These are phyloP conservation scores for Junonia oenone DNA, from an alignment of 2,888 invertebrate species.

Conservation along the genomic window DNA sequence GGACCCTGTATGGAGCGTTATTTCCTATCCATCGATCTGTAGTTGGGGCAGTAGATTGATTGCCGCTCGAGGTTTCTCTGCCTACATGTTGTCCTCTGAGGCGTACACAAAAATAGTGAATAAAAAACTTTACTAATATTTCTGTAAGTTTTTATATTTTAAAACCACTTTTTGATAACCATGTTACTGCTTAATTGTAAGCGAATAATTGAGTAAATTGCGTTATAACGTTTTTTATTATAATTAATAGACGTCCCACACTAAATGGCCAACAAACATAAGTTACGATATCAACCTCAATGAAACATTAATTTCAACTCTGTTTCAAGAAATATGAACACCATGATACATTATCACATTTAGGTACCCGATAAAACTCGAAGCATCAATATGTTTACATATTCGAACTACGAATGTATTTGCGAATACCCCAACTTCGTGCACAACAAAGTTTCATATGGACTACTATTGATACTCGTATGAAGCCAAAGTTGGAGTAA, in stretches of 20 bases:
- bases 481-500: not conserved
- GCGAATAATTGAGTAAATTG: too few relatives aligned
- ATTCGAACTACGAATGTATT: not conserved
- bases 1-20: not conserved
- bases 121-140: too few relatives aligned
- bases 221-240: too few relatives aligned
- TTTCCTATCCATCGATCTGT: conserved; percentile 53
- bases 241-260: too few relatives aligned
- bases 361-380: not conserved
- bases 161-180: not conserved
- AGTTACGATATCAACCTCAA: too few relatives aligned
- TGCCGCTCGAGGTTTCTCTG: conserved; percentile 41
- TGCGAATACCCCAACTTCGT: not conserved
- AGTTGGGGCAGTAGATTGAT: conserved; percentile 57
- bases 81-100: not conserved
- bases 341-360: not conserved
- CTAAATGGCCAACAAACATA: too few relatives aligned
- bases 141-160: not conserved
- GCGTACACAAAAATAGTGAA: not conserved
- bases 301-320: not conserved
- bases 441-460: not conserved
- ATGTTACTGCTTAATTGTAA: not conserved
- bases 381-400: not conserved
- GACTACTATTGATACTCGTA: not conserved
- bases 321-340: too few relatives aligned